Evolutionary conservation across 1,140 invertebrate species (phyloP), one percentile per base, ranked within the genome.

Genomic region (Panulirus ornatus): DNA sequence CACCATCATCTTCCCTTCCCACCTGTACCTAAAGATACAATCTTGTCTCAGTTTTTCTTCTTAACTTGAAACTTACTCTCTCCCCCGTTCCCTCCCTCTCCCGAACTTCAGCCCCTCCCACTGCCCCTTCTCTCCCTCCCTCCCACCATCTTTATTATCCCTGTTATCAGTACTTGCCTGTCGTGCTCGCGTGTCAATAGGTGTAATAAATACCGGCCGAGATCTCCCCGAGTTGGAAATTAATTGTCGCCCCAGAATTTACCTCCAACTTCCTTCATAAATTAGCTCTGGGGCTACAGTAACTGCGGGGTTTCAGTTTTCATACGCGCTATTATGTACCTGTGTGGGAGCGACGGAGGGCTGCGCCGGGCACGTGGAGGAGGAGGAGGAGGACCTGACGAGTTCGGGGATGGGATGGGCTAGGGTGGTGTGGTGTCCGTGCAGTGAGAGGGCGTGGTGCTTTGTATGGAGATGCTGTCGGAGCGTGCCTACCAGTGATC

Each of bases 161-260:
- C 34, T 38, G 66, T 44, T 54, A 75, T 75, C 71, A 38, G 71
- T 42, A 42, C 71, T 40, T 11, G 22, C 36, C 36, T 84, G 81
- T 84, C 81, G 38, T 63, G 47, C 30, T 47, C 54, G 58, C 81
- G 81, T 84, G 81, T 84, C 81, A 44, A 66, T 54, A 70, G 81
- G 81, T 84, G 81, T 84, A 84, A 84, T 84, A 84, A 84, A 84
- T 84, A 84, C 81, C 81, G 27, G 22, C 34, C 30, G 42, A 30
- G 81, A 84, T 40, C 81, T 71, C 36, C n/a, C 63, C 44, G 42
- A 54, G 36, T 51, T 30, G 42, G 63, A 71, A 66, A 66, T 84
- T 70, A 84, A 19, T 42, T 84, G 81, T 84, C 58, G 14, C 81
- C n/a, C 36, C 27, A 1, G 42, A 84, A 84, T 84, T 84, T 84